Base-by-base conservation (phyloP, 2,888 invertebrate genomes). In the Eudemis profundana region DNA sequence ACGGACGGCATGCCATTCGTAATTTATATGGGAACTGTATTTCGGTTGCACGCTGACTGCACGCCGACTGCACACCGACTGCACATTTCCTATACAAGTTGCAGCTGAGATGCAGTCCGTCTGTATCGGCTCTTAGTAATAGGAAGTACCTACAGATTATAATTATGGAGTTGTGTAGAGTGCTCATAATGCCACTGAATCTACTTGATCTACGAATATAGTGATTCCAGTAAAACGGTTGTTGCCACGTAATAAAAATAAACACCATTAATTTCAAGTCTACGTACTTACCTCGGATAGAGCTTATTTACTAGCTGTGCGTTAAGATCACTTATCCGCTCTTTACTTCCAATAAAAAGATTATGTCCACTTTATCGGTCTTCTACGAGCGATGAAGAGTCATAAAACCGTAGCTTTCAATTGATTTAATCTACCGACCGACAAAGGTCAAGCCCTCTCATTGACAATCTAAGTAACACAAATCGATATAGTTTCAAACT, bases 311-410 rank as follows among this genome's bases (percentile, higher is more conserved):
- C 19, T 42, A 0, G 33, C 17, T 29, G 29, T 56, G 42, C 27
- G 42, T 56, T 44, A 56, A 29, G 42, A 19, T 44, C 56, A 54
- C 62, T 54, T 54, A 46, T 15, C 33, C 51, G 53, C 29, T 12
- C 29, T 44, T 56, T 19, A 56, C 27, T 19, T 56, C 21, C 4
- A 44, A 44, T 44, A 56, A 56, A 56, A 56, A 44, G 12, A 44
- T 56, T 29, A 29, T 56, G 56, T 1, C 44, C 42, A 44, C 56
- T 56, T 56, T 56, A 56, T 19, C 17, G 29, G 27, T 17, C 27
- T 42, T 42, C 54, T n/a, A 44, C 29, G 27, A 12, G 29, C 56
- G 42, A 56, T 44, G 44, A 56, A 56, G 42, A 44, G 29, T n/a
- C 42, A 44, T 56, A 44, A 42, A 56, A 17, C 17, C 17, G 21